These are phyloP conservation scores for Sebastes schlegelii DNA, from an alignment of 2,113 vertebrate genomes.

Conservation along the genomic window DNA sequence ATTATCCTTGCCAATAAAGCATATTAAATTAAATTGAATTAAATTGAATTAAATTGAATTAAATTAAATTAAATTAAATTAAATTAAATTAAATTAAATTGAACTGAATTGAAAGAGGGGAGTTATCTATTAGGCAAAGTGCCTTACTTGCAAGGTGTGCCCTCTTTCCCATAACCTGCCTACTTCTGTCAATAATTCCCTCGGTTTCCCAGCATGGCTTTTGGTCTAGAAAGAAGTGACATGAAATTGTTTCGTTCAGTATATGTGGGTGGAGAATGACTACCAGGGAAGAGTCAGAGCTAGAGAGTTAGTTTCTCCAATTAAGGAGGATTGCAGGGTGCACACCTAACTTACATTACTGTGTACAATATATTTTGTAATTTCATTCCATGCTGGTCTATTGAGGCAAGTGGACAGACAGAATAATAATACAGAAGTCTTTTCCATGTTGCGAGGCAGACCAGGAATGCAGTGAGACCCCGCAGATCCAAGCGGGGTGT, in stretches of 20 bases:
- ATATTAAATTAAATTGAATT: no score
- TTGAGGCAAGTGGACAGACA: not conserved
- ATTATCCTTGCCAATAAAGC: no score
- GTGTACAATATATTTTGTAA: not conserved
- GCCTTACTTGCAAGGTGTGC: not conserved
- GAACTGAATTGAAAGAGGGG: not conserved
- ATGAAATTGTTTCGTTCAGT: not conserved
- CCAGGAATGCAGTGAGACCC: no score
- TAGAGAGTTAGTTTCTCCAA: not conserved
- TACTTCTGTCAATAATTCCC: conserved; percentile 29
- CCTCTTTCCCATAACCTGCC: not conserved
- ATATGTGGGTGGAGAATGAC: conserved; percentile 2
- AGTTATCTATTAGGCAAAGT: not conserved
- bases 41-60: no score
- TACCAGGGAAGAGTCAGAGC: not conserved
- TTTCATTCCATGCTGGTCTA: not conserved
- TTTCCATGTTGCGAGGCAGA: no score
- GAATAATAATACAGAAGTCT: no score
- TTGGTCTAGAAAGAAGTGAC: not conserved
- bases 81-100: no score
- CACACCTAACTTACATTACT: not conserved
- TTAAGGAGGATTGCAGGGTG: not conserved
- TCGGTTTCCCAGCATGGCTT: conserved; percentile 1
- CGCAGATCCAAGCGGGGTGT: no score
- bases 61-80: no score